Conservation (phyloP, 2,888 invertebrate species). For the Trichogramma dendrolimi region DNA sequence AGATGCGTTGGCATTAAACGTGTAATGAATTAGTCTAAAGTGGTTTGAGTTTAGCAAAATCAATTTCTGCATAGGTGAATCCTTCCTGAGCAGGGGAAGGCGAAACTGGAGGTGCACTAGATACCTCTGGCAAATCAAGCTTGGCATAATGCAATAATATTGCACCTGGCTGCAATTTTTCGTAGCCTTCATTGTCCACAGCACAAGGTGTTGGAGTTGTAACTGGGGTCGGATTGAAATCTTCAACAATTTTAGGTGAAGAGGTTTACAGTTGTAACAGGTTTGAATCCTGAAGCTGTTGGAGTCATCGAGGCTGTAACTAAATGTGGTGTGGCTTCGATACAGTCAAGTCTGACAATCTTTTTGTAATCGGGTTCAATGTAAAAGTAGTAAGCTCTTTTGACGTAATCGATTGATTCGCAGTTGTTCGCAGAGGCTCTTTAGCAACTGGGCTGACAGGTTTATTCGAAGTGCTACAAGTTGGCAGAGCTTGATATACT, state of each 20-base stretch:
- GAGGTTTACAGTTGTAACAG: slow-evolving; percentile 33
- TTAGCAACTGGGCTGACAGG: slow-evolving; percentile 20
- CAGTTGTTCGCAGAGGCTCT: slow-evolving; percentile 23
- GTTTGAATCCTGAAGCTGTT: slow-evolving; percentile 35
- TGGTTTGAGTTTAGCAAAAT: slow-evolving; percentile 62
- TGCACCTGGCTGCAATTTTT: slow-evolving; percentile 45
- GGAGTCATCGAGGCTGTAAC: slow-evolving; percentile 43
- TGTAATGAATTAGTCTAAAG: slow-evolving; percentile 33
- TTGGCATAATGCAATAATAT: slow-evolving; percentile 63
- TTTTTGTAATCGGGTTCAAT: slow-evolving; percentile 42
- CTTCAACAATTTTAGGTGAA: slow-evolving; percentile 41
- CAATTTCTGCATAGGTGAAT: slow-evolving; percentile 75
- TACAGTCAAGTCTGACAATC: slow-evolving; percentile 40
- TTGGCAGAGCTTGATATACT: no score
- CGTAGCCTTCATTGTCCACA: slow-evolving; percentile 53
- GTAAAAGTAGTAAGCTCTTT: slow-evolving; percentile 20
- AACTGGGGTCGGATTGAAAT: slow-evolving; percentile 33
- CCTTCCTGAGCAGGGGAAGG: slow-evolving; percentile 49
- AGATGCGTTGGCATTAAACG: neutral
- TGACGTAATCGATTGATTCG: slow-evolving; percentile 19
- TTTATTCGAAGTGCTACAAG: slow-evolving; percentile 15
- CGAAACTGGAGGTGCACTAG: slow-evolving; percentile 46
- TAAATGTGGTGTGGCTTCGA: slow-evolving; percentile 42
- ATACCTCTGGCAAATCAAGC: slow-evolving; percentile 58
- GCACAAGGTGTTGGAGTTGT: slow-evolving; percentile 51